Conservation (phyloP, 2,888 invertebrate species). For the Meteorus cinctellus region DNA sequence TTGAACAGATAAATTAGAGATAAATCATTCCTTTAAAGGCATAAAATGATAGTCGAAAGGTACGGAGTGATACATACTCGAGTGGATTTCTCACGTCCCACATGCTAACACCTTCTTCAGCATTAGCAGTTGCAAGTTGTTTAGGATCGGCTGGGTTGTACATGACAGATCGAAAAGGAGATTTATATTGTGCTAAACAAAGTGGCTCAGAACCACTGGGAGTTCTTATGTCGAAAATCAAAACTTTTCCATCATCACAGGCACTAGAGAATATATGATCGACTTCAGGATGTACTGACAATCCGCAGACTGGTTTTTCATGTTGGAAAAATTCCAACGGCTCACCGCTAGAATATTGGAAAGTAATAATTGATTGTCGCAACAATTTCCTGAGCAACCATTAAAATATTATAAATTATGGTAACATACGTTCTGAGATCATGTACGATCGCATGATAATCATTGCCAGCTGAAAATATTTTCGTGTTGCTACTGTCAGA, state of each 20-base stretch:
- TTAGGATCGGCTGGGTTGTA: constrained; percentile 90
- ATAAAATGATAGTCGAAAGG: background rate
- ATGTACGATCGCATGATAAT: constrained; percentile 94
- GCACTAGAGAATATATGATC: constrained; percentile 90
- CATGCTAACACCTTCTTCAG: constrained; percentile 89
- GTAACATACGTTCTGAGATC: constrained; percentile 84
- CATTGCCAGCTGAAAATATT: constrained; percentile 95
- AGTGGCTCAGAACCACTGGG: constrained; percentile 76
- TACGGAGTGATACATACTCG: constrained; percentile 78
- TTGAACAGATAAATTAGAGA: constrained; percentile 63
- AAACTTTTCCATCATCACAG: constrained; percentile 91
- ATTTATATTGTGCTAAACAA: constrained; percentile 80
- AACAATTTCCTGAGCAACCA: background rate
- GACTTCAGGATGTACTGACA: constrained; percentile 90
- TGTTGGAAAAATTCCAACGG: constrained; percentile 86
- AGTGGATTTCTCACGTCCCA: constrained; percentile 92
- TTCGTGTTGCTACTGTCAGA: constrained; percentile 86
- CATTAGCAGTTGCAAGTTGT: constrained; percentile 90
- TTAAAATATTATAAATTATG: constrained; percentile 21
- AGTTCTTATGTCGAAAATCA: constrained; percentile 88
- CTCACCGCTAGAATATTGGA: constrained; percentile 72
- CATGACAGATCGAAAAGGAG: constrained; percentile 96
- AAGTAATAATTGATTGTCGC: background rate
- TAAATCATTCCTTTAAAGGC: background rate
- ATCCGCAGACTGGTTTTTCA: constrained; percentile 91